Base-by-base conservation (phyloP, 2,888 invertebrate genomes). In the Melanchra persicariae region DNA sequence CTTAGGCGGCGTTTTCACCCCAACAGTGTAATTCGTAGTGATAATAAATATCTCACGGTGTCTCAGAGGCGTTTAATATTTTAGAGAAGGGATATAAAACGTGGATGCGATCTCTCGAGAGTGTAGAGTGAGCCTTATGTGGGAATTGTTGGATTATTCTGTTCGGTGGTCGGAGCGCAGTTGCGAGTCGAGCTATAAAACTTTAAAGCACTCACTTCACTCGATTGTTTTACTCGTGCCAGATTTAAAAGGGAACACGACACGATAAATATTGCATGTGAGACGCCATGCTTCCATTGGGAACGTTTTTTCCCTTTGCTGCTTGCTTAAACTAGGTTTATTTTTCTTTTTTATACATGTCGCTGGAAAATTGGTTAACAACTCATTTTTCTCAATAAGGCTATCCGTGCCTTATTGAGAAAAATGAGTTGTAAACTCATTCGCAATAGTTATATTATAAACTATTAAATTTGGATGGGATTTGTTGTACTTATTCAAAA, bases 1-100 rank as follows among this genome's bases (percentile, higher is more conserved):
- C 58, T 68, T 51, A 52, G 37, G 12, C 10, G 52, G 19, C 10
- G 22, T 47, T 19, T 22, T 24, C 54, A 51, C 37, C 67, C 61
- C 67, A 12, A 24, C 12, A 47, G 61, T 55, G 68, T 74, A 68
- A 82, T 82, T 79, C 55, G 30, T 64, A 62, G 37, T 55, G 24
- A 70, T 68, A 70, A 63, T 68, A 81, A 72, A 82, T 70, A 82
- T 69, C 62, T 55, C 37, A 67, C 34, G 30, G 12, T 49, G 47
- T 63, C 57, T 64, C 49, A 0, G 37, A 65, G 58, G 67, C 43
- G 60, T 61, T 78, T 70, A 73, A 77, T 77, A 74, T 64, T 77
- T 77, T 73, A 78, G 40, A 64, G 45, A 65, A 60, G 58, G 45
- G 61, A 62, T 52, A 47, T 66, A 57, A 60, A 73, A 22, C 49